phyloP scores from a whole-genome alignment of 2,797 vertebrate genomes.

The Danionella dracula region DNA sequence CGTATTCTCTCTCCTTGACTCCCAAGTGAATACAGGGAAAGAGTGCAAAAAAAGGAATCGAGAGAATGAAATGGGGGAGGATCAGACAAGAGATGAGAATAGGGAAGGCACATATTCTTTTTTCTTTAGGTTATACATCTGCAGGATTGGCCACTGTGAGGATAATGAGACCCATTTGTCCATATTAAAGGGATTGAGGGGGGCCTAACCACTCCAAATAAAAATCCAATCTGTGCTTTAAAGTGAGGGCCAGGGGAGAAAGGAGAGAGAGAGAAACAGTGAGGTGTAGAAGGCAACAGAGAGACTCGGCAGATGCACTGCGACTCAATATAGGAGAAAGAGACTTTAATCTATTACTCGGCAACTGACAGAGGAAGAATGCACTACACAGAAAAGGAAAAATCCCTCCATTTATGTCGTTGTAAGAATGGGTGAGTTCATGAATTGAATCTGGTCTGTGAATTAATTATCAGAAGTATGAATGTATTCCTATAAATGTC shows the following conservation, averaged over 20 bases:
- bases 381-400: background rate
- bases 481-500: no score
- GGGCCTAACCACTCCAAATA: conserved; percentile 54
- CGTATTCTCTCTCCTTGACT: conserved; percentile 55
- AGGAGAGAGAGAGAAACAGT: conserved; percentile 5
- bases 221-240: conserved; percentile 53
- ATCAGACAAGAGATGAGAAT: conserved; percentile 1
- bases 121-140: conserved; percentile 47
- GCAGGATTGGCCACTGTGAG: conserved; percentile 52
- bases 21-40: conserved; percentile 46
- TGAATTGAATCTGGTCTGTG: no score
- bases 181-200: conserved; percentile 60
- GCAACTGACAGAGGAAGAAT: conserved; percentile 4
- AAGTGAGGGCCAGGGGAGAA: conserved; percentile 15
- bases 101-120: conserved; percentile 48
- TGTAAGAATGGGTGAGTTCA: no score
- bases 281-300: background rate
- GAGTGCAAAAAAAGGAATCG: background rate
- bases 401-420: no score
- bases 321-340: background rate
- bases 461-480: no score
- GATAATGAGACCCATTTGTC: conserved; percentile 67
- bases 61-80: conserved; percentile 23
- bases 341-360: conserved; percentile 4
- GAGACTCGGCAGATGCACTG: background rate